Percentiles rank a stretch among this genome's conserved stretches.
Conservation (phyloP, 2,113 vertebrate species). For the Neoarius graeffei region DNA sequence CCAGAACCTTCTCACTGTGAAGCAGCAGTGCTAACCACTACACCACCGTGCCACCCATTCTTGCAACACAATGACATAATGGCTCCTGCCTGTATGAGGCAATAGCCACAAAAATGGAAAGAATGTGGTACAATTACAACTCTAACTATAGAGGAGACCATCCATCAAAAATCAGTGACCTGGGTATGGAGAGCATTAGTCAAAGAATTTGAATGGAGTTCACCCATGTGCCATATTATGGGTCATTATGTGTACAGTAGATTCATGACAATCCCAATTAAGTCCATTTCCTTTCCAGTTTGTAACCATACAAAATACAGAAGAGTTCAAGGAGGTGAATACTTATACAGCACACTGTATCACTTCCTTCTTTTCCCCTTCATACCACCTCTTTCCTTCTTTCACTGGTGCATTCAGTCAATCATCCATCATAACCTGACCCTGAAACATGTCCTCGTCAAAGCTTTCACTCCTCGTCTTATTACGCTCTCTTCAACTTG, state of each 20-base stretch:
- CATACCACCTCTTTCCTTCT: not conserved
- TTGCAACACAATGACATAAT: no score
- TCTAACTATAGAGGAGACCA: not conserved
- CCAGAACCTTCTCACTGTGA: no score
- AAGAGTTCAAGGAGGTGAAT: not conserved
- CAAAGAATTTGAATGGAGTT: not conserved
- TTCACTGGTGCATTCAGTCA: not conserved
- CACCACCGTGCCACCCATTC: no score
- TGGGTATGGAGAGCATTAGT: not conserved
- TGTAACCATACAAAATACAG: not conserved
- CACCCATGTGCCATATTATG: not conserved
- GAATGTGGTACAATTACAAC: not conserved
- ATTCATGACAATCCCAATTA: not conserved
- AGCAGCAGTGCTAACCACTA: no score
- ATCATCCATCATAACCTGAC: not conserved
- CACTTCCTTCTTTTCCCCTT: not conserved
- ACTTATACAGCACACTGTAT: not conserved
- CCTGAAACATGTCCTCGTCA: slow-evolving; percentile 22
- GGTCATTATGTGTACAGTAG: not conserved
- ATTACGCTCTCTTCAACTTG: not conserved
- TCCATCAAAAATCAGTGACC: not conserved
- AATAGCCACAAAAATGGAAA: not conserved
- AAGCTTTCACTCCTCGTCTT: slow-evolving; percentile 11
- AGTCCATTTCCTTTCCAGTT: not conserved
- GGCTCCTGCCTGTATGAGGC: no score